These are phyloP conservation scores for Coccyzus lansbergi DNA, from an alignment of 2,797 vertebrate genomes.

Conservation along the genomic window DNA sequence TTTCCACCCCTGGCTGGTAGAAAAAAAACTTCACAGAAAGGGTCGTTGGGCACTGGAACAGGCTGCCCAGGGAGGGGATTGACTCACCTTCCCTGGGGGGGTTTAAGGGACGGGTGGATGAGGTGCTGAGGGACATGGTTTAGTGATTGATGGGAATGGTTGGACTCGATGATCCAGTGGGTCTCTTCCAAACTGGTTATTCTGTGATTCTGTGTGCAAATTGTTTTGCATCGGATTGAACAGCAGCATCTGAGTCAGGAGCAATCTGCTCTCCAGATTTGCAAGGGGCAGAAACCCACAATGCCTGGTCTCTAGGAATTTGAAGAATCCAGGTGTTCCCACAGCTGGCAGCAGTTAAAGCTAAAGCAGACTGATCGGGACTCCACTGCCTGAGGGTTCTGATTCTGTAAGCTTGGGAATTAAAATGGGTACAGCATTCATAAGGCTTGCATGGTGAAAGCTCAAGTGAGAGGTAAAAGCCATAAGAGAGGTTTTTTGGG, in stretches of 20 bases:
- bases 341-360: background rate
- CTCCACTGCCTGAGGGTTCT: background rate
- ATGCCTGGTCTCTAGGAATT: background rate
- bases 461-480: background rate
- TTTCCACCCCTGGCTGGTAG: fast-evolving
- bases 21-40: too few relatives aligned
- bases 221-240: background rate
- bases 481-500: background rate
- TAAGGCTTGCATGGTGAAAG: background rate
- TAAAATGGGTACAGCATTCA: background rate
- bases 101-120: too few relatives aligned
- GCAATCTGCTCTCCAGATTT: background rate
- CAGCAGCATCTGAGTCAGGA: background rate
- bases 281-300: background rate
- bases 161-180: too few relatives aligned
- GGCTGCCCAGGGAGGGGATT: too few relatives aligned
- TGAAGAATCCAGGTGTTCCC: background rate
- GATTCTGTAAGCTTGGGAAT: background rate
- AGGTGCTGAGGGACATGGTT: too few relatives aligned
- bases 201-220: too few relatives aligned
- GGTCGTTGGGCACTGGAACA: too few relatives aligned
- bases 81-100: too few relatives aligned
- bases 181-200: too few relatives aligned
- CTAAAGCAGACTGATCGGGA: background rate
- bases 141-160: too few relatives aligned